These are phyloP conservation scores for Notarius quadriscutis DNA, from an alignment of 2,113 vertebrate species.

Conservation along the genomic window DNA sequence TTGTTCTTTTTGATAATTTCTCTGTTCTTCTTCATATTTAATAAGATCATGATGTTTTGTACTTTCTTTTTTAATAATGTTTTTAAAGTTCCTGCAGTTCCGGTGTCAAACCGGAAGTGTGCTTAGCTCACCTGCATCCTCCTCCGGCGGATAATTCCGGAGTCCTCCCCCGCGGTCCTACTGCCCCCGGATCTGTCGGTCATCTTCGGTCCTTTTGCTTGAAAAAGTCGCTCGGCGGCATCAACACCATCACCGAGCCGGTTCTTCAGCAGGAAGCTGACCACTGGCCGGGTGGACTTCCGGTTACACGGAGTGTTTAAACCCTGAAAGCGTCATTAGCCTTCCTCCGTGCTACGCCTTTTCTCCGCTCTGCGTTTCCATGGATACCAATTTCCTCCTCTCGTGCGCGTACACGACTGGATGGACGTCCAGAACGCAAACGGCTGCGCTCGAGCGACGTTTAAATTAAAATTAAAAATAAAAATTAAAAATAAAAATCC, in stretches of 20 bases:
- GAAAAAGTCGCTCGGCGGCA: not conserved
- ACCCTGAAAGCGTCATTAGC: not conserved
- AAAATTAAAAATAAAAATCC: not conserved
- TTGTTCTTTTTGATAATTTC: too few relatives aligned
- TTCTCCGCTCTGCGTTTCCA: not conserved
- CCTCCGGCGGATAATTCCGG: conserved; percentile 74
- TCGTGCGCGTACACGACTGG: not conserved
- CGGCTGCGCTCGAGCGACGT: not conserved
- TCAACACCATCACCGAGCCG: not conserved
- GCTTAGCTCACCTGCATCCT: conserved; percentile 72
- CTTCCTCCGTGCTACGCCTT: not conserved
- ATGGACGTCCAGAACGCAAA: not conserved
- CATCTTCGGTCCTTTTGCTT: conserved; percentile 19
- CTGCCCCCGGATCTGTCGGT: conserved; percentile 21
- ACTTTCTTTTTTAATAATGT: too few relatives aligned
- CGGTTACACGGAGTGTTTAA: conserved; percentile 1
- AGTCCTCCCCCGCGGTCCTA: conserved; percentile 69
- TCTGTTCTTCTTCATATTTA: too few relatives aligned
- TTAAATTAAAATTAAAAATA: not conserved
- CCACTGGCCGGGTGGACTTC: conserved; percentile 1
- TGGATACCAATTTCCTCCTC: not conserved
- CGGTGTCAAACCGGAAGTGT: not conserved
- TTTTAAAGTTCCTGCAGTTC: not conserved
- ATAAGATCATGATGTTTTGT: too few relatives aligned
- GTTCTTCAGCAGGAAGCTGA: not conserved